Evolutionary conservation across 2,113 vertebrate genomes (phyloP).

Genomic region (Steatornis caripensis): DNA sequence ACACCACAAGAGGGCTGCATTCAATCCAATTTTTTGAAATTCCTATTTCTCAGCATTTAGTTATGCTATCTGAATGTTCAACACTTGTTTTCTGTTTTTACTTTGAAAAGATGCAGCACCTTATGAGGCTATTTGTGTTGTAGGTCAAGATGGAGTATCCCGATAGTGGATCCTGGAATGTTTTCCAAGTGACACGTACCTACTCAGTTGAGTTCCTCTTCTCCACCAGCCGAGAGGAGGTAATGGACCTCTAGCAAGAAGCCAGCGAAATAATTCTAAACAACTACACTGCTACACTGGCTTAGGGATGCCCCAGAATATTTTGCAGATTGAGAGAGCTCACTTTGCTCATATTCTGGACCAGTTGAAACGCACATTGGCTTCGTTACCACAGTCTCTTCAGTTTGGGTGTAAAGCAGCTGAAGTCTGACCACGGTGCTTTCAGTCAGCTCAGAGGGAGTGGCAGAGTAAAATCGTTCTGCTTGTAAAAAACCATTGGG

Average conservation of each 20-base stretch:
- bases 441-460: background rate
- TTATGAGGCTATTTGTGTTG: background rate
- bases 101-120: background rate
- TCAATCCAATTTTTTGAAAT: slow-evolving; percentile 25
- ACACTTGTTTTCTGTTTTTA: background rate
- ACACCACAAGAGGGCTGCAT: slow-evolving; percentile 28
- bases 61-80: background rate
- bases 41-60: background rate
- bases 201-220: background rate
- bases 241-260: background rate
- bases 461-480: background rate
- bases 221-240: background rate
- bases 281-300: background rate
- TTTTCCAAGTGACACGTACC: background rate
- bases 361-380: background rate
- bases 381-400: background rate
- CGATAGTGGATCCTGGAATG: background rate
- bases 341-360: background rate
- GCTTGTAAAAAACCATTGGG: background rate
- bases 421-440: rapidly evolving
- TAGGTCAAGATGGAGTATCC: background rate
- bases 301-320: background rate
- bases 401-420: background rate
- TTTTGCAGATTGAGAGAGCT: background rate
- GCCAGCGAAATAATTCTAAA: background rate